Percentiles rank a stretch among this genome's conserved stretches.
These are phyloP conservation scores for Eubucco bourcierii DNA, from an alignment of 2,113 vertebrate species.

Conservation along the genomic window DNA sequence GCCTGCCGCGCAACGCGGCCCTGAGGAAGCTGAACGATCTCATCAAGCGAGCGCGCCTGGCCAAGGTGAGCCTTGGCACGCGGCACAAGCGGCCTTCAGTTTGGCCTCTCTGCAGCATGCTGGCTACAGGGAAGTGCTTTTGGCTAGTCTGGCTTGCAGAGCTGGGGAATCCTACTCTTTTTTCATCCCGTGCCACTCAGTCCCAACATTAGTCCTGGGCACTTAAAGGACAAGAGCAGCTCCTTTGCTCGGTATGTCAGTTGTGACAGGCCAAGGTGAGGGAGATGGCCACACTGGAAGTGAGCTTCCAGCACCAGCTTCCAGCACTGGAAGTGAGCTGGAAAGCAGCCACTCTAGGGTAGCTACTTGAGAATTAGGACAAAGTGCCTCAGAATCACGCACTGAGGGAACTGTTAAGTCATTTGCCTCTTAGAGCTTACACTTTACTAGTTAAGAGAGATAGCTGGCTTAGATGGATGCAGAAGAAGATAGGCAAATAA, in stretches of 20 bases:
- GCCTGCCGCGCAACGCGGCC: conserved; percentile 92
- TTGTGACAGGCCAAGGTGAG: background rate
- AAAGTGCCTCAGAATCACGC: background rate
- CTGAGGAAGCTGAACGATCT: conserved; percentile 96
- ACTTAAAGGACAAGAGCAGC: background rate
- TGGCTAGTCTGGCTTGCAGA: background rate
- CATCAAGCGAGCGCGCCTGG: conserved; percentile 94
- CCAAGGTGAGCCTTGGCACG: conserved; percentile 81
- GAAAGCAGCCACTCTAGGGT: background rate
- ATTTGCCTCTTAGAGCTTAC: background rate
- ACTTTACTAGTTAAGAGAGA: background rate
- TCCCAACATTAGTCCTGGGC: background rate
- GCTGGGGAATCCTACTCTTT: background rate
- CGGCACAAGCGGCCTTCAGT: background rate
- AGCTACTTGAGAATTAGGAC: background rate
- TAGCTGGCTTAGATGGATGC: background rate
- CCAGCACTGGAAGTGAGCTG: background rate
- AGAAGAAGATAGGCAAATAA: background rate
- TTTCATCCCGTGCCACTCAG: background rate
- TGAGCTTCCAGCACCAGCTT: too few relatives aligned
- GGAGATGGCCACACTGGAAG: background rate
- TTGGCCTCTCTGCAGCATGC: background rate
- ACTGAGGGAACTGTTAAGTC: background rate
- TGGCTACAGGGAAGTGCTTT: background rate
- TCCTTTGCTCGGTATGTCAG: background rate